Conservation (phyloP, 2,113 vertebrate species). For the Atractosteus spatula region DNA sequence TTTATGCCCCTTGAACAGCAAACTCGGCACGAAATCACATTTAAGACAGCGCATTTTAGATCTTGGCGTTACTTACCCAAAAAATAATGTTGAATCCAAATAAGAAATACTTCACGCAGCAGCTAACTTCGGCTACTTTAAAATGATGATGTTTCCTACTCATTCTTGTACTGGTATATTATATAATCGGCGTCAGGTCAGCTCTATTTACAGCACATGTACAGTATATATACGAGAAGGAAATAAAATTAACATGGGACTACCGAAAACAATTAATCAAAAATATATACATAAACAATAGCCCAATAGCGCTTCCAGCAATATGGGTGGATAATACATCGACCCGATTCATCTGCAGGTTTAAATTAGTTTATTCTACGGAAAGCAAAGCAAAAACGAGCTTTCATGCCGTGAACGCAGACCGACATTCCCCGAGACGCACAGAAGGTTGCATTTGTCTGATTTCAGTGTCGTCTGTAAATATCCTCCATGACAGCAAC, state of each 20-base stretch:
- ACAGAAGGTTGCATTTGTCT: background rate
- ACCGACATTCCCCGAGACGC: background rate
- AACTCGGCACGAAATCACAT: background rate
- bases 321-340: conserved; percentile 16
- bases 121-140: conserved; percentile 73
- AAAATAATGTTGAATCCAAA: conserved; percentile 75
- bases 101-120: conserved; percentile 72
- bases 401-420: background rate
- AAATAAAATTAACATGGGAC: conserved; percentile 17
- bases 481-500: background rate
- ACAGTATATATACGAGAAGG: conserved; percentile 11
- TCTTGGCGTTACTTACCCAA: conserved; percentile 59
- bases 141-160: conserved; percentile 64
- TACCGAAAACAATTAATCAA: conserved; percentile 39
- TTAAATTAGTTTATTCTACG: conserved; percentile 18
- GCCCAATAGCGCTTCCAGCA: background rate
- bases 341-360: conserved; percentile 28
- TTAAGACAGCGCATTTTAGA: background rate
- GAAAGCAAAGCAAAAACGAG: background rate
- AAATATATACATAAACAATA: conserved; percentile 43
- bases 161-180: conserved; percentile 55
- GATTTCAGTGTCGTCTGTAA: background rate
- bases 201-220: conserved; percentile 22
- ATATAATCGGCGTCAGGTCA: conserved; percentile 12
- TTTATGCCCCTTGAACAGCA: background rate